These are phyloP conservation scores for Gopherus evgoodei DNA, from an alignment of 2,113 vertebrate genomes.

Conservation along the genomic window DNA sequence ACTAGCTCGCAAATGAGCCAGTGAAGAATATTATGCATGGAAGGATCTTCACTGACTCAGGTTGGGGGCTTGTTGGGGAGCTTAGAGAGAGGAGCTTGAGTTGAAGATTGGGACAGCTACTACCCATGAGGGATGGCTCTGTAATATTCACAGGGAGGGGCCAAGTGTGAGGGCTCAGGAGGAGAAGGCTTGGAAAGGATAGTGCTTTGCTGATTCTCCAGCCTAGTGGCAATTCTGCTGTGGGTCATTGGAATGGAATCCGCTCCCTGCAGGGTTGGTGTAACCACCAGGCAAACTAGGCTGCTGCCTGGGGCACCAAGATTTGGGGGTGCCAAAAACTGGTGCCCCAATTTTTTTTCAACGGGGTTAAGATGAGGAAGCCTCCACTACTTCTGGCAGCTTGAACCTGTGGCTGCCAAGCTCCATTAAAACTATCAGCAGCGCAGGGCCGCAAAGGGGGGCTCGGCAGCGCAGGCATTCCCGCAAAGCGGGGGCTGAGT, in stretches of 20 bases:
- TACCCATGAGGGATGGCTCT: neutral
- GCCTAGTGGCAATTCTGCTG: neutral
- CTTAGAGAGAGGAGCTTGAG: neutral
- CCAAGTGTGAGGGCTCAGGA: neutral
- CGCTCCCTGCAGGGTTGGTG: neutral
- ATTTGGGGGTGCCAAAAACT: too few species aligned
- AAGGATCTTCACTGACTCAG: neutral
- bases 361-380: constrained; percentile 56
- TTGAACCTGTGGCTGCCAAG: constrained; percentile 72
- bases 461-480: neutral
- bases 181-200: neutral
- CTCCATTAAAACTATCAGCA: constrained; percentile 58
- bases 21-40: neutral
- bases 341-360: too few species aligned
- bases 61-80: neutral
- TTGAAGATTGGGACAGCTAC: neutral
- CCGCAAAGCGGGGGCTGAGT: neutral
- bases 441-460: neutral
- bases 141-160: neutral
- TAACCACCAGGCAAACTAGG: too few species aligned
- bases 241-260: neutral
- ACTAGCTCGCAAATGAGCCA: neutral
- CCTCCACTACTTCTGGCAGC: constrained; percentile 81
- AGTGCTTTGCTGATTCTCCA: neutral
- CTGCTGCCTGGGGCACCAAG: too few species aligned